A percentile compares a stretch with the other conserved stretches of the same genome.
Conservation (phyloP, 2,888 invertebrate species). For the Noctua pronuba region DNA sequence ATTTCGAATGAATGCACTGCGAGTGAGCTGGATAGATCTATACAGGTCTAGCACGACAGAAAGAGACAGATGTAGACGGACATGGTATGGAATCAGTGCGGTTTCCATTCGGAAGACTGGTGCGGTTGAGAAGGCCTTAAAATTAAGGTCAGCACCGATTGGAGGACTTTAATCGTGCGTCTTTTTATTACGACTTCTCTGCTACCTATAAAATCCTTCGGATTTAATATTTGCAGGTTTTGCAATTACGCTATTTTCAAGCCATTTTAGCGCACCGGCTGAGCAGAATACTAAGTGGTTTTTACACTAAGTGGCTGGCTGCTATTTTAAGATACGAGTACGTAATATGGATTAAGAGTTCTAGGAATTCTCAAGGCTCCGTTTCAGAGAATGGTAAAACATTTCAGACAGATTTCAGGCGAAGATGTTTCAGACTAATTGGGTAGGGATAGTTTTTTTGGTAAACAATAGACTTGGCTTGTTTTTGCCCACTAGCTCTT, state of each 20-base stretch:
- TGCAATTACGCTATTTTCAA: conserved; percentile 41
- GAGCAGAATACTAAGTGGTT: conserved; percentile 49
- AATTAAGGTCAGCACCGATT: conserved; percentile 63
- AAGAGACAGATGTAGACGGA: conserved; percentile 59
- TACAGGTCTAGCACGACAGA: conserved; percentile 16
- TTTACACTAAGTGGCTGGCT: conserved; percentile 47
- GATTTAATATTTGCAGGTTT: conserved; percentile 31
- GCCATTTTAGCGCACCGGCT: conserved; percentile 33
- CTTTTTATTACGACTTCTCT: conserved; percentile 44
- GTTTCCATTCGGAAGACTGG: conserved; percentile 72
- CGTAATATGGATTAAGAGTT: conserved; percentile 33
- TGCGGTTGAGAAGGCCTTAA: conserved; percentile 66
- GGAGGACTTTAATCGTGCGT: conserved; percentile 46
- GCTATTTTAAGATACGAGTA: conserved; percentile 41
- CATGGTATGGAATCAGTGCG: conserved; percentile 69
- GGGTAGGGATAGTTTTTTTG: too few species aligned
- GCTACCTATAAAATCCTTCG: conserved; percentile 25
- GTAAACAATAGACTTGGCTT: neutral
- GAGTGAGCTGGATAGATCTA: conserved; percentile 46
- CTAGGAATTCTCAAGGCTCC: conserved; percentile 18
- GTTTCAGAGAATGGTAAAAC: conserved; percentile 27
- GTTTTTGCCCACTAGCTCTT: neutral
- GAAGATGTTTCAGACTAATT: conserved; percentile 9
- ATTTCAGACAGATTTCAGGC: conserved; percentile 2
- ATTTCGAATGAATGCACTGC: conserved; percentile 63